Percentiles rank a stretch among this genome's conserved stretches.
Evolutionary conservation across 2,797 vertebrate species (phyloP).

Genomic region (Microctenopoma lineatum): DNA sequence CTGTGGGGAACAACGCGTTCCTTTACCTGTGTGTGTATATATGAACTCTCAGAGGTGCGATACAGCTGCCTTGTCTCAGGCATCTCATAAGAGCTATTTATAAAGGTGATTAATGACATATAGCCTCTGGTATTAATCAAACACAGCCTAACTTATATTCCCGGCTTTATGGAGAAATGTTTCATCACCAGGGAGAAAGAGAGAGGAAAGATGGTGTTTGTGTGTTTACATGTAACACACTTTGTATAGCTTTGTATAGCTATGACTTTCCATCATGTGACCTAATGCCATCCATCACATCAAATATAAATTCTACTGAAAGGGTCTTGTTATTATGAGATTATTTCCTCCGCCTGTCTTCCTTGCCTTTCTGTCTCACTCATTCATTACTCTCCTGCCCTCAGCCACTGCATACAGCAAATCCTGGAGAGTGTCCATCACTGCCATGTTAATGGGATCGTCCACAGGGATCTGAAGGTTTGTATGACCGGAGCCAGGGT

Average conservation of each 20-base stretch:
- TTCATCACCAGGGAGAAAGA: slow-evolving; percentile 39
- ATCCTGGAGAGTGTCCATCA: slow-evolving; percentile 91
- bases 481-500: slow-evolving; percentile 62
- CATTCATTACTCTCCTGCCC: slow-evolving; percentile 54
- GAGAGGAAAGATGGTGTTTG: slow-evolving; percentile 1
- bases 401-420: slow-evolving; percentile 91
- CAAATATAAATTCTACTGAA: slow-evolving; percentile 22
- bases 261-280: slow-evolving; percentile 17
- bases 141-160: slow-evolving; percentile 50
- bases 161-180: slow-evolving; percentile 51
- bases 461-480: slow-evolving; percentile 92
- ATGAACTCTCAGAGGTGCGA: slow-evolving; percentile 64
- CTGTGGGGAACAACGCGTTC: slow-evolving; percentile 17
- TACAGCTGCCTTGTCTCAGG: slow-evolving; percentile 66
- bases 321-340: background rate
- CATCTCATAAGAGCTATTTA: slow-evolving; percentile 75
- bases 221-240: slow-evolving; percentile 15
- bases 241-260: slow-evolving; percentile 5
- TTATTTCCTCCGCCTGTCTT: slow-evolving; percentile 14
- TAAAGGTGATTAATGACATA: slow-evolving; percentile 80
- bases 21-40: slow-evolving; percentile 28
- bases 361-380: slow-evolving; percentile 9
- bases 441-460: slow-evolving; percentile 91
- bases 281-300: slow-evolving; percentile 10
- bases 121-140: slow-evolving; percentile 74